phyloP scores from a whole-genome alignment of 2,797 vertebrate genomes.

The Botia kubotai region DNA sequence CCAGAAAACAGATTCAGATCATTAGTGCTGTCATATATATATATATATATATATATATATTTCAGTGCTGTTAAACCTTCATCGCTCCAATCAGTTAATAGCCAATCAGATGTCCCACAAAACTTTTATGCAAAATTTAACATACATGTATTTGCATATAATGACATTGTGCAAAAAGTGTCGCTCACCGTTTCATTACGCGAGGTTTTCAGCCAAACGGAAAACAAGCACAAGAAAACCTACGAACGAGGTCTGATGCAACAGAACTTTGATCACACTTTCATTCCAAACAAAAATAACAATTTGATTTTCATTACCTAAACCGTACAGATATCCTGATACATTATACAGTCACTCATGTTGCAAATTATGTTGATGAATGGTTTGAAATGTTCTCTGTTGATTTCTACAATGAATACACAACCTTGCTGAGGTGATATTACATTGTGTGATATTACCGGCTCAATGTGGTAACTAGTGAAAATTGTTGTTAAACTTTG shows the following conservation, averaged over 20 bases:
- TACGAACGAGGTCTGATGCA: conserved; percentile 4
- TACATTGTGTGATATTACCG: conserved; percentile 84
- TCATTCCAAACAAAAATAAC: not conserved
- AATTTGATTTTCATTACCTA: conserved; percentile 27
- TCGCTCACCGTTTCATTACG: not conserved
- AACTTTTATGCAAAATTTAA: conserved; percentile 21
- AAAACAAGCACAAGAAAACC: conserved; percentile 32
- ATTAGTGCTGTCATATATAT: not conserved
- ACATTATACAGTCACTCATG: conserved; percentile 37
- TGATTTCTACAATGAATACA: conserved; percentile 65
- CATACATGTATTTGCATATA: not conserved
- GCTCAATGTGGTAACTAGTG: conserved; percentile 84
- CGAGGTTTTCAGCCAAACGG: conserved; percentile 3
- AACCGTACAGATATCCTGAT: conserved; percentile 18
- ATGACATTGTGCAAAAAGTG: not conserved
- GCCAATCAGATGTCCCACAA: not conserved
- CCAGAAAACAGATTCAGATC: too few relatives aligned
- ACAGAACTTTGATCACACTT: not conserved
- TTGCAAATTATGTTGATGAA: conserved; percentile 38
- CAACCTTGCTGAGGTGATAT: conserved; percentile 75
- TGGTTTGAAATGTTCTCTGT: conserved; percentile 63
- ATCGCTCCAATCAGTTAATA: conserved; percentile 8
- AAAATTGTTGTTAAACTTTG: conserved; percentile 82
- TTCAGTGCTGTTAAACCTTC: conserved; percentile 18
- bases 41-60: conserved; percentile 5